Evolutionary conservation across 2,888 invertebrate species (phyloP).

Genomic region (Polyploca ridens): DNA sequence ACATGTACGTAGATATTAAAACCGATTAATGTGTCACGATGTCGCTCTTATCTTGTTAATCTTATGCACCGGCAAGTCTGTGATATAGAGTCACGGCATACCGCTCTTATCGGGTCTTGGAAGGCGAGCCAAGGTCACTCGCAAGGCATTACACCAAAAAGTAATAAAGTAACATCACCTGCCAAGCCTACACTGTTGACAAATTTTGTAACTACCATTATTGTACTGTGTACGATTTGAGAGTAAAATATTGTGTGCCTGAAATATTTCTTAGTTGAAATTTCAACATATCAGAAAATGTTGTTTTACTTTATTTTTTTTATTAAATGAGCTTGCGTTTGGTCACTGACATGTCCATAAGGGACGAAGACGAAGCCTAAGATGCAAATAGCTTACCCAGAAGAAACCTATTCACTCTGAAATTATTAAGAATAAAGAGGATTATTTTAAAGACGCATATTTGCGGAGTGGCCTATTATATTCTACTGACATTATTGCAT

Average conservation of each 20-base stretch:
- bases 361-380: too few relatives aligned
- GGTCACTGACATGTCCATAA: too few relatives aligned
- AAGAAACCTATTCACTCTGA: too few relatives aligned
- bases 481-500: too few relatives aligned
- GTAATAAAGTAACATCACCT: constrained; percentile 6
- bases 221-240: not conserved
- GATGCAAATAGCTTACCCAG: too few relatives aligned
- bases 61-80: constrained; percentile 58
- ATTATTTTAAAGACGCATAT: too few relatives aligned
- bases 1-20: constrained; percentile 23
- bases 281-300: not conserved
- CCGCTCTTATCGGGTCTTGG: constrained; percentile 58
- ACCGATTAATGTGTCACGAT: constrained; percentile 43
- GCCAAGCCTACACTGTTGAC: not conserved
- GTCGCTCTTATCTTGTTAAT: constrained; percentile 58
- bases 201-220: not conserved
- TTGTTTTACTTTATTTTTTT: too few relatives aligned
- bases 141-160: constrained; percentile 26
- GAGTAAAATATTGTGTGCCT: not conserved
- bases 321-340: too few relatives aligned
- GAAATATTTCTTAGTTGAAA: not conserved
- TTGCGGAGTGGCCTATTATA: too few relatives aligned
- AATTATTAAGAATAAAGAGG: too few relatives aligned
- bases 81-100: constrained; percentile 49
- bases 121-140: constrained; percentile 57